Base-by-base conservation (phyloP, 2,113 vertebrate species). In the Grammomys dolichurus region DNA sequence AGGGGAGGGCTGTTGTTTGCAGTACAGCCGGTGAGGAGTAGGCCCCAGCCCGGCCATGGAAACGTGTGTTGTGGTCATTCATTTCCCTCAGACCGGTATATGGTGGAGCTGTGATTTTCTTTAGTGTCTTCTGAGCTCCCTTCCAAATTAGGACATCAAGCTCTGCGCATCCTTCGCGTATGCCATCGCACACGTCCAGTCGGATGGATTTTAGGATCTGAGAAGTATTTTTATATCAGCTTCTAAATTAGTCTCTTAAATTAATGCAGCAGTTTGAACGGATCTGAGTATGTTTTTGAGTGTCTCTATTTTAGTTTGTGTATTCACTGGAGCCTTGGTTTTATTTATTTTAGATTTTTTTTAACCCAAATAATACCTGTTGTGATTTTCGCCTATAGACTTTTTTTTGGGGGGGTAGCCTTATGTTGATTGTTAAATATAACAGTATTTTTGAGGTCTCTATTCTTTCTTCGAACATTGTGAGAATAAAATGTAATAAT, bases 41-140 rank as follows among this genome's bases (percentile, higher is more conserved):
- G 97, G 97, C 97, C 97, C 93, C 75, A 90, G 63, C 63, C 33
- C 36, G 26, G 1, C 60, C 86, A 14, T 33, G 87, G 84, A 76
- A 96, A 95, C 85, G 72, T 91, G 11, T 91, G 90, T 63, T n/a
- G 1, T 69, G 40, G 73, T n/a, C 89, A 56, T 97, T 92, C 76
- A 14, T 91, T 95, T 82, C 76, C 90, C 88, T 60, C 33, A 90
- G 70, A 54, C 48, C 73, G 60, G 65, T 73, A 14, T 76, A 75
- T 67, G 8, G 4, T n/a, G 84, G 56, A 48, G 93, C 76, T 95
- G 87, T 77, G 80, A 31, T 76, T 90, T 95, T 87, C n/a, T 89
- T 89, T 82, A 77, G 73, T 89, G 77, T 84, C 51, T 36, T 84
- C 5, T 60, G 76, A 89, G 16, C 24, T n/a, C 3, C 36, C 96